Evolutionary conservation across 2,888 invertebrate species (phyloP), one percentile per base, ranked within the genome.

Genomic region (Steromphala cineraria): DNA sequence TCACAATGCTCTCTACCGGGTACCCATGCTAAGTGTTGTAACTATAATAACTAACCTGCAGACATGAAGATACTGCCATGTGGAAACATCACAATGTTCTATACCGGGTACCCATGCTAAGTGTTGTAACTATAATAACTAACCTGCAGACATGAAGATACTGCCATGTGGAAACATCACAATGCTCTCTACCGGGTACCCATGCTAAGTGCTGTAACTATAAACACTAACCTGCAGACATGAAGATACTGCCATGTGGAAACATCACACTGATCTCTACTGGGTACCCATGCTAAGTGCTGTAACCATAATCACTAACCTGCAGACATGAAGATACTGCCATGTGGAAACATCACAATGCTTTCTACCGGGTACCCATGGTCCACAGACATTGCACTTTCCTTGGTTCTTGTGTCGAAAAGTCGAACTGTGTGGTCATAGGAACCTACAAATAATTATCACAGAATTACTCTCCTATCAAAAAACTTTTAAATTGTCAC

Each of bases 361-460:
- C 97, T 96, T 94, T 99, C 98, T 0, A 99, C 96, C 0, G 98
- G 98, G 87, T 96, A 95, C 8, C 96, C 98, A 94, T 99, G 98
- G 91, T 97, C 96, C 0, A 98, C 96, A 31, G 95, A 95, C 79
- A 97, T 94, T 0, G 96, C 95, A 78, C 96, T 95, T 87, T 95
- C 95, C 85, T 95, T 86, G 0, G 95, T 95, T 90, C 98, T 95
- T 0, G 95, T 95, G 92, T 99, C 99, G 94, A 96, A 98, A 93
- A 99, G 94, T 92, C 97, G 96, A 0, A 98, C 96, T 79, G 95
- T 95, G 90, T 96, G 96, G 93, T 99, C 99, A 93, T 99, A 99
- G 53, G 97, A 96, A 46, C 94, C 94, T 92, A 84, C 0, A 87
- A 46, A 13, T 46, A 5, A 46, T 10, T 8, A 13, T 1, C 13